Conservation (phyloP, 2,113 vertebrate genomes). For the Pleuronectes platessa region DNA sequence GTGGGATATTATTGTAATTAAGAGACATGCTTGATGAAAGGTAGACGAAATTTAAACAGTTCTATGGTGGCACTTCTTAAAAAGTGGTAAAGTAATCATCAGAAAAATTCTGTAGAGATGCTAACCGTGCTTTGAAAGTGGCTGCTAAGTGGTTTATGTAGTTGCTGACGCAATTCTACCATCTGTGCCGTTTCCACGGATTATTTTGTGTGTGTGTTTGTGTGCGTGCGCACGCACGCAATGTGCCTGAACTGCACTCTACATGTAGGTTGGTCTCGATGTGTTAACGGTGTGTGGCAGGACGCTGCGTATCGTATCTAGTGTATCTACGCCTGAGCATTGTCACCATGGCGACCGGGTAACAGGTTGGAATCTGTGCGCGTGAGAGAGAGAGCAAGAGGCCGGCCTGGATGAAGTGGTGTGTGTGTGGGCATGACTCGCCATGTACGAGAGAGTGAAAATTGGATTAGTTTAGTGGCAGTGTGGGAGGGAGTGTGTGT, state of each 20-base stretch:
- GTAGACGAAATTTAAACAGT: not conserved
- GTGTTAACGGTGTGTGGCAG: slow-evolving; percentile 29
- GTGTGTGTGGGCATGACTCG: slow-evolving; percentile 54
- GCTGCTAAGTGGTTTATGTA: not conserved
- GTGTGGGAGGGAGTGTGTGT: slow-evolving; percentile 38
- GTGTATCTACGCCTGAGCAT: slow-evolving; percentile 43
- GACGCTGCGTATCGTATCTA: slow-evolving; percentile 33
- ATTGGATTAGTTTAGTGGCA: slow-evolving; percentile 65
- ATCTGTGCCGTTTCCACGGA: slow-evolving; percentile 2
- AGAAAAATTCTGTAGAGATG: not conserved
- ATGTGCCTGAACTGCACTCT: not conserved
- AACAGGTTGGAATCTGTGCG: slow-evolving; percentile 69
- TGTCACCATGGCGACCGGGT: slow-evolving; percentile 65
- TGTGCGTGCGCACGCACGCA: not conserved
- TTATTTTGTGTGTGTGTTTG: slow-evolving; percentile 13
- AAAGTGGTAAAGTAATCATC: not conserved
- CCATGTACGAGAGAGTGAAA: slow-evolving; percentile 67
- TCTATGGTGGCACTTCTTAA: not conserved
- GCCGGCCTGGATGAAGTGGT: slow-evolving; percentile 56
- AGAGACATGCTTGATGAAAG: not conserved
- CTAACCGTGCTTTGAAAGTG: not conserved
- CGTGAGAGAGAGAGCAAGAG: slow-evolving; percentile 38
- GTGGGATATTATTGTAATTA: not conserved
- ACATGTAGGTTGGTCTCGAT: slow-evolving; percentile 7
- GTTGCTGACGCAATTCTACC: slow-evolving; percentile 16